Evolutionary conservation across 1,140 invertebrate genomes (phyloP).

Genomic region (Sitophilus oryzae): DNA sequence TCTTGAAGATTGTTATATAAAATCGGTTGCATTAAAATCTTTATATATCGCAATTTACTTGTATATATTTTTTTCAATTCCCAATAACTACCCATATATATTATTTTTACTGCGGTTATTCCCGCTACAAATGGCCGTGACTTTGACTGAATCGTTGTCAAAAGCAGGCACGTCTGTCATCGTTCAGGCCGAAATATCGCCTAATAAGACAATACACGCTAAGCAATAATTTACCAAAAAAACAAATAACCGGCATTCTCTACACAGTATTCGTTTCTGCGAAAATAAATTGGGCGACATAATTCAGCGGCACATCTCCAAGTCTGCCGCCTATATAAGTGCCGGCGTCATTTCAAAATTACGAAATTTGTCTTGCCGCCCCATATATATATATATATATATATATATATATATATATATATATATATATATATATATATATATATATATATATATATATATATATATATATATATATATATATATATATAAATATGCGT

Average conservation of each 20-base stretch:
- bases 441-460: no score
- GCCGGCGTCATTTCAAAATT: slow-evolving; percentile 4
- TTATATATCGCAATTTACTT: no score
- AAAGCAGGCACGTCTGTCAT: slow-evolving; percentile 3
- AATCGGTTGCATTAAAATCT: no score
- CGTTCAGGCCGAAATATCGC: slow-evolving; percentile 13
- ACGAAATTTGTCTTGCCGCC: slow-evolving; percentile 5
- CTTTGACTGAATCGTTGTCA: slow-evolving; percentile 13
- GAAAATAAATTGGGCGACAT: slow-evolving; percentile 9
- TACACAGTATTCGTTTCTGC: background rate
- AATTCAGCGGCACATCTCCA: background rate
- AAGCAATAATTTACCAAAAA: slow-evolving; percentile 13
- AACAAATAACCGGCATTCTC: slow-evolving; percentile 4
- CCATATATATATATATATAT: no score
- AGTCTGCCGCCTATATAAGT: background rate
- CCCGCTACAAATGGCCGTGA: background rate
- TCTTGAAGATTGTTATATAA: no score
- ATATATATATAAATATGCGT: no score
- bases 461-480: no score
- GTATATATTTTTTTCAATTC: no score
- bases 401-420: no score
- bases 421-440: no score
- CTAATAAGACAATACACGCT: slow-evolving; percentile 19
- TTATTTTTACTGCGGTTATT: background rate
- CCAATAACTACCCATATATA: no score